Base-by-base conservation (phyloP, 2,888 invertebrate species). In the Sphecodes monilicornis region DNA sequence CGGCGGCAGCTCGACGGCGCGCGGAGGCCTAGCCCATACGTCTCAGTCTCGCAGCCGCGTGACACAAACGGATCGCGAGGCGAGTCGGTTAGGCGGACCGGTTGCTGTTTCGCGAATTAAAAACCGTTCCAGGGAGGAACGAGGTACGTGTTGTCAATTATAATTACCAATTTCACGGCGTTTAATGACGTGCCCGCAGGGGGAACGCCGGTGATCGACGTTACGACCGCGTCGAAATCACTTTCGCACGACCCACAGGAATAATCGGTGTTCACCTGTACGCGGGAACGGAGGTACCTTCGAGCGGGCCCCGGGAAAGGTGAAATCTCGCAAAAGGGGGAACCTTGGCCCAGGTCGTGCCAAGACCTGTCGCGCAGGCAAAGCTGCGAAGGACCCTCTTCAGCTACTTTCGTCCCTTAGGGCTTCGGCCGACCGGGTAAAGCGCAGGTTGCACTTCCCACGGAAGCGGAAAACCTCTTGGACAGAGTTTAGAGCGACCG, bases 401-500 rank as follows among this genome's bases (percentile, higher is more conserved):
- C 78, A 54, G 72, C 32, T 43, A 13, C 39, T 72, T 78, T 29
- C 60, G 29, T 60, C 77, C 86, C 11, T 75, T 78, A 43, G 43
- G 66, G 79, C 84, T 89, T 70, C 71, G 78, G 87, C 80, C 76
- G 78, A 80, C n/a, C 54, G 82, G 86, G 90, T 90, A 91, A 92
- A 90, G 89, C 91, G 86, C 89, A 92, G 93, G 92, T 91, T 92
- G 92, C 91, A 91, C 92, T 94, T 94, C 94, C 94, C 94, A 94
- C 93, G 94, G 93, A 94, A 93, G 90, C 87, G 83, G 80, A 81
- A 80, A 87, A 32, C 29, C 60, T 29, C 13, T 11, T 54, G n/a
- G 54, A n/a, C n/a, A n/a, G n/a, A n/a, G 36, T 36, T 36, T 36
- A 36, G 4, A n/a, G 54, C 54, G 73, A 41, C 74, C 64, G 64